These are phyloP conservation scores for Clarias laeviceps DNA, from an alignment of 2,797 vertebrate species.

Conservation along the genomic window DNA sequence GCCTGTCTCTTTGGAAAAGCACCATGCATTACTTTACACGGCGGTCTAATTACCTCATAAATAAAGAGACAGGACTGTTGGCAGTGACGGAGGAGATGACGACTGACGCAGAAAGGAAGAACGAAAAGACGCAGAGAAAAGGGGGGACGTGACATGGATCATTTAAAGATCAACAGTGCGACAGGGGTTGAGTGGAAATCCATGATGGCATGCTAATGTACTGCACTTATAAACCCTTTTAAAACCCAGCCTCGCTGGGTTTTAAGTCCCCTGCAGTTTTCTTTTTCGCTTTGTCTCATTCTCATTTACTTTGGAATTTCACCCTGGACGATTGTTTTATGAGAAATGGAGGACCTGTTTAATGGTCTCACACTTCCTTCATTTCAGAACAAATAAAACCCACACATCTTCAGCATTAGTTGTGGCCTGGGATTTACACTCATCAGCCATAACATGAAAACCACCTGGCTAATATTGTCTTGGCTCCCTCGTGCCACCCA, in stretches of 20 bases:
- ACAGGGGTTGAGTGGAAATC: background rate
- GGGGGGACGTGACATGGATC: background rate
- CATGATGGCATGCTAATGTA: background rate
- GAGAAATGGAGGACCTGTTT: background rate
- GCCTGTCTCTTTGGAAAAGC: background rate
- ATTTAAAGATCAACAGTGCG: background rate
- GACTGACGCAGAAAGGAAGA: background rate
- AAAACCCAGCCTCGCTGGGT: background rate
- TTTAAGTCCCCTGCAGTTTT: background rate
- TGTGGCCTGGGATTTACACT: background rate
- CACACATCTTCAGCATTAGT: background rate
- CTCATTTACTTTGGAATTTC: background rate
- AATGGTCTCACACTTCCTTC: background rate
- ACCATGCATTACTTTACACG: background rate
- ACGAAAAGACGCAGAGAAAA: background rate
- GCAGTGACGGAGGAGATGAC: background rate
- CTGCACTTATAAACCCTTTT: background rate
- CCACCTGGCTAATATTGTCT: too few species aligned
- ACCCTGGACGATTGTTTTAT: background rate
- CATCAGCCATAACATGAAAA: too few species aligned
- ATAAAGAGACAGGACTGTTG: background rate
- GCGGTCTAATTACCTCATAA: background rate
- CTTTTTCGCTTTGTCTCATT: background rate
- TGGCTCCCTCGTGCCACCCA: too few species aligned
- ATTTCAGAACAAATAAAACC: background rate